Base-by-base conservation (phyloP, 2,113 vertebrate genomes). In the Phyllopteryx taeniolatus region DNA sequence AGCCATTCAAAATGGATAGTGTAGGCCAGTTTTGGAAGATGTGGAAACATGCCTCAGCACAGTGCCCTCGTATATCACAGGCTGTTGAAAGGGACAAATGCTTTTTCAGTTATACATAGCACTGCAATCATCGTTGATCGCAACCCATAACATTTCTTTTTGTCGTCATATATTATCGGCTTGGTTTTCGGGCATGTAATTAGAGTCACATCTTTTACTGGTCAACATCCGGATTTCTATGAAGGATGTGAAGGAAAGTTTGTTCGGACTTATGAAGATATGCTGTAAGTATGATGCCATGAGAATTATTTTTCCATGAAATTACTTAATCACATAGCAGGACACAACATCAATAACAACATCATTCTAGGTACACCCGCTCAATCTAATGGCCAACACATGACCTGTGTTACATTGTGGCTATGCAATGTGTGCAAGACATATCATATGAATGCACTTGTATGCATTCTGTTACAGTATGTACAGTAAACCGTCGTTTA, bases 11-110 rank as follows among this genome's bases (percentile, higher is more conserved):
- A 65, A 65, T 65, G 62, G 42, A 65, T 46, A 6, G 62, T 44
- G 39, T 22, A 17, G 61, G 62, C 62, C 42, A 44, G 42, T 65
- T 64, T 65, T 65, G 42, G 62, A 14, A 44, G 42, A 43, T 43
- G 62, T 22, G 62, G 42, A 64, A 64, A 43, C 62, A 64, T 64
- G 19, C 62, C 62, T 64, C 62, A 64, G 15, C 39, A 20, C 35
- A 43, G 39, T 17, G 35, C 8, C 62, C 39, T 64, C 39, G 39
- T 64, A 43, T n/a, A 64, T 42, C 19, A n/a, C 15, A 19, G 39
- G 35, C 8, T 39, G 17, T 62, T 62, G 35, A 42, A 62, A 62
- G 35, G 13, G 31, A 35, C 14, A 35, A 33, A 61, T 61, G 59
- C 57, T 33, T 31, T 60, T 60, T 60, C 57, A 60, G 13, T 61